These are phyloP conservation scores for Reticulitermes lucifugus DNA, from an alignment of 2,888 invertebrate genomes.

Conservation along the genomic window DNA sequence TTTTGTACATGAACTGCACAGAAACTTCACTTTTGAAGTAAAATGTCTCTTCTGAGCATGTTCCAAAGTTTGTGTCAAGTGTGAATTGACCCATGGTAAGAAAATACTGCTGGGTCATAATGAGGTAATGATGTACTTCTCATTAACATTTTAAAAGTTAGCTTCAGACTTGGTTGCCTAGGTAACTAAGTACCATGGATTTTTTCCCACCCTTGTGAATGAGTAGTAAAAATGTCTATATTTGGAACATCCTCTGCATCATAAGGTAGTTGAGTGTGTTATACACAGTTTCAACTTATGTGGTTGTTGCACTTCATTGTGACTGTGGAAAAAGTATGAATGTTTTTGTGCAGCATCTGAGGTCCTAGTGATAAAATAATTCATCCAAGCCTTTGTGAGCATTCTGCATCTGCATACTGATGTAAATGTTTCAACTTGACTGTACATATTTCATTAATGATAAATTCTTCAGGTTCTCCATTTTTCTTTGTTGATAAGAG, in stretches of 20 bases:
- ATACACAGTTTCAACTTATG: conserved; percentile 24
- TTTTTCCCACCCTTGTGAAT: conserved; percentile 5
- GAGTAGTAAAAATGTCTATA: neutral
- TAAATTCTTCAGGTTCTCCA: conserved; percentile 9
- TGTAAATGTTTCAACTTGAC: conserved; percentile 21
- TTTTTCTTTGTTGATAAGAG: conserved; percentile 30
- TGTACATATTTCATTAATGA: conserved; percentile 30
- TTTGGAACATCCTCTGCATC: neutral
- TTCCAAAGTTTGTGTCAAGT: too few relatives aligned
- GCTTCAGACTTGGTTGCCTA: too few relatives aligned
- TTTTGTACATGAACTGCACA: too few relatives aligned
- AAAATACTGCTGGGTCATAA: too few relatives aligned
- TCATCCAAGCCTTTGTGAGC: conserved; percentile 34
- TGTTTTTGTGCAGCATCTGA: conserved; percentile 18
- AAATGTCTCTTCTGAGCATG: too few relatives aligned
- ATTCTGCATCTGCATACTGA: conserved; percentile 21
- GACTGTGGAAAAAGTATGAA: conserved; percentile 18
- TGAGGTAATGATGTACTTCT: too few relatives aligned
- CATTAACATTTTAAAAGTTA: too few relatives aligned
- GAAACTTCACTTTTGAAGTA: too few relatives aligned
- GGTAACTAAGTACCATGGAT: too few relatives aligned
- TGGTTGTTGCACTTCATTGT: conserved; percentile 29
- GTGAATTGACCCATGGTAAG: too few relatives aligned
- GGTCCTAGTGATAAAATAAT: conserved; percentile 24
- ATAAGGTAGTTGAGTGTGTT: conserved; percentile 10